Base-by-base conservation (phyloP, 2,888 invertebrate species). In the Acheta domesticus region DNA sequence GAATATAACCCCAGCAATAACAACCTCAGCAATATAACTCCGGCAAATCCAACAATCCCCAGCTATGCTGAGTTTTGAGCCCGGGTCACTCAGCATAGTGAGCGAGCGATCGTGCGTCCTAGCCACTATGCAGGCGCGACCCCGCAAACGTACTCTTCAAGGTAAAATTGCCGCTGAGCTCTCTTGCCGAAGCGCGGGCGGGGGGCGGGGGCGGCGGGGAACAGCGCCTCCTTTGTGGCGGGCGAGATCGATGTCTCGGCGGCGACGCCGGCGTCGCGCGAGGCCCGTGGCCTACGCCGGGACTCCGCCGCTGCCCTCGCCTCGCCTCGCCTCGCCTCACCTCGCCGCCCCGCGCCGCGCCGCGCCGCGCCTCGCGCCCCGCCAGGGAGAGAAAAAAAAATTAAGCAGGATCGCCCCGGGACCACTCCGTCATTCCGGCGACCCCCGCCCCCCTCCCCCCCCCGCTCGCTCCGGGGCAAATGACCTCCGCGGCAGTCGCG, bases 351-450 rank as follows among this genome's bases (percentile, higher is more conserved):
- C 62, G 62, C 62, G n/a, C 23, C 23, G 23, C 2, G 23, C 23
- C 36, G 8, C 36, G 36, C 36, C 36, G 8, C 36, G 36, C 36
- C 36, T 36, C 36, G 62, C 16, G 16, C n/a, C 62, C 62, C 62
- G 62, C 62, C 16, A 62, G 62, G n/a, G 62, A 16, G 16, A 62
- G 16, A 62, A 62, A 62, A 62, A 62, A 19, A 19, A 19, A 62
- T 62, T 62, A 62, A 14, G 62, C 62, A 62, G 62, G n/a, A 62
- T 14, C n/a, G 8, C 12, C 62, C 62, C 14, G 62, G 62, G 62
- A 62, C 62, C 62, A 62, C 62, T 62, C 62, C 62, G 62, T 62
- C 62, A 62, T 62, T 62, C 62, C 62, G 62, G 62, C n/a, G 62
- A 62, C 62, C 62, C 62, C 62, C 62, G 12, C 62, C 62, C 62